Evolutionary conservation across 2,888 invertebrate species (phyloP).

Genomic region (Synergus umbraculus): DNA sequence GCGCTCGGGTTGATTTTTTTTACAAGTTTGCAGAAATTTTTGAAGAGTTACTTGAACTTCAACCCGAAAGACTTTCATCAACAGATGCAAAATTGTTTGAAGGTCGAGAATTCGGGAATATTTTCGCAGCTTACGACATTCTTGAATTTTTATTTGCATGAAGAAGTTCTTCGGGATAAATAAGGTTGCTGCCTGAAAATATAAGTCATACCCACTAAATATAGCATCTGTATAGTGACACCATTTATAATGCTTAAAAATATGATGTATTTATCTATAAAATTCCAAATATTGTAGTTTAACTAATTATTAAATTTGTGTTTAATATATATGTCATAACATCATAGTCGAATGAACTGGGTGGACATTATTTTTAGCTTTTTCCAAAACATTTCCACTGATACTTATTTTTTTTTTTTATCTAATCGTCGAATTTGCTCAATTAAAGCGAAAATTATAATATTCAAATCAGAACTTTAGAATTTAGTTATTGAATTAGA

Average conservation of each 20-base stretch:
- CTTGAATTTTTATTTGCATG: background rate
- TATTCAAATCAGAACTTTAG: too few species aligned
- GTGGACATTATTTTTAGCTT: too few species aligned
- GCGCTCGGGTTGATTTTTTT: background rate
- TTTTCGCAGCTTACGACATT: background rate
- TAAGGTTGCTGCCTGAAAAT: background rate
- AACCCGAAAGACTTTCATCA: background rate
- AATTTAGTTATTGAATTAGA: too few species aligned
- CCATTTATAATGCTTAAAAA: background rate
- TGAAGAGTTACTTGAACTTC: background rate
- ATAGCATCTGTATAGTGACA: background rate
- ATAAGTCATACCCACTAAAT: background rate
- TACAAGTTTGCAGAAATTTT: background rate
- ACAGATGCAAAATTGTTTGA: background rate
- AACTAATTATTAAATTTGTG: too few species aligned
- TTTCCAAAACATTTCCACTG: too few species aligned
- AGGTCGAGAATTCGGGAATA: background rate
- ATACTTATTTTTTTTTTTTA: too few species aligned
- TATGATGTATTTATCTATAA: background rate
- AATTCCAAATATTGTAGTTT: too few species aligned
- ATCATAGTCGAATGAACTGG: too few species aligned
- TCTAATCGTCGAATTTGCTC: too few species aligned
- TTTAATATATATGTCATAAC: too few species aligned
- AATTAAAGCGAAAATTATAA: too few species aligned
- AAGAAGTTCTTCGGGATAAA: background rate